phyloP scores from a whole-genome alignment of 2,888 invertebrate genomes.

The Cephus sareptanus region DNA sequence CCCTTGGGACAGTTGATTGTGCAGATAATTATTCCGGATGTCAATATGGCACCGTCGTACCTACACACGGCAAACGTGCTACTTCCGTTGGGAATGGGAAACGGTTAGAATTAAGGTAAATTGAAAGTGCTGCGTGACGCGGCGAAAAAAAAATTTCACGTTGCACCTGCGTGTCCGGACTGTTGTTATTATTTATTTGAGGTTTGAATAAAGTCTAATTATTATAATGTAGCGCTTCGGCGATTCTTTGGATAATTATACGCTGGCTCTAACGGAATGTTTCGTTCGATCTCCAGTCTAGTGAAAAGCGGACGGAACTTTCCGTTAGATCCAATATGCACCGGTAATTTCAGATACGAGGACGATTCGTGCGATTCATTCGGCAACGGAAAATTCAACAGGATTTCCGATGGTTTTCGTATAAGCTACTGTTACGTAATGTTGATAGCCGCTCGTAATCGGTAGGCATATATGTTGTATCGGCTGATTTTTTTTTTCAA shows the following conservation, averaged over 20 bases:
- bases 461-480: neutral
- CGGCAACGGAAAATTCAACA: neutral
- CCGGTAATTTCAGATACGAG: neutral
- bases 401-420: neutral
- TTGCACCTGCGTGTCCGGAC: neutral
- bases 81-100: neutral
- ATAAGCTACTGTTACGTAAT: neutral
- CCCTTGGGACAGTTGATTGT: neutral
- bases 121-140: neutral
- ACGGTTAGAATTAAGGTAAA: neutral
- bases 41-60: neutral
- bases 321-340: too few relatives aligned
- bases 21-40: neutral
- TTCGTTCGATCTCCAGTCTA: too few relatives aligned
- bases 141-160: neutral
- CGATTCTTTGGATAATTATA: too few relatives aligned
- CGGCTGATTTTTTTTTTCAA: neutral
- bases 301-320: too few relatives aligned
- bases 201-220: too few relatives aligned
- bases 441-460: neutral
- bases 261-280: too few relatives aligned
- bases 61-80: neutral
- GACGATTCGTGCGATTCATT: neutral
- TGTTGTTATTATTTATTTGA: neutral
- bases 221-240: too few relatives aligned